Base-by-base conservation (phyloP, 2,888 invertebrate genomes). In the Drosophila monieri region DNA sequence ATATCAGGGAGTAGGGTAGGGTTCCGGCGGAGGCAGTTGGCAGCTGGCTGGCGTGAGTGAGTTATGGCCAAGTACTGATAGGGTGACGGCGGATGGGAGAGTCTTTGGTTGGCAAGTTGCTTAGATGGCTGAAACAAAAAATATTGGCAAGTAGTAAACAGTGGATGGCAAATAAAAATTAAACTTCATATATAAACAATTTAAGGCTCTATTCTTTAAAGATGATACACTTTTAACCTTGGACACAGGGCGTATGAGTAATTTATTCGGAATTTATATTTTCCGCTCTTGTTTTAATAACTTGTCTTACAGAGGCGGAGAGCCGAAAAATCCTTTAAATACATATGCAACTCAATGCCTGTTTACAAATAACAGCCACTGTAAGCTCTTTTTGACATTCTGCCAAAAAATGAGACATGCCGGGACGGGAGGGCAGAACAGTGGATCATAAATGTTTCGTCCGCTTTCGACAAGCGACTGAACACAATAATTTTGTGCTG, bases 401-500 rank as follows among this genome's bases (percentile, higher is more conserved):
- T 64, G 64, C 64, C 64, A 65, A 64, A 64, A 64, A 61, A 61
- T 18, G 15, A 39, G 43, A 62, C 32, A 18, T 46, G 35, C 14
- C 32, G 21, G 39, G 4, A 14, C 5, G 10, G 8, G 6, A 15
- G 3, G 3, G 8, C 23, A 48, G 8, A n/a, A 18, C 44, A 15
- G 18, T 41, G 39, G 51, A 51, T 39, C 65, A 69, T 51, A 53
- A 68, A 69, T 68, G 43, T 37, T 55, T 47, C 14, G 48, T 41
- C 48, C 68, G 21, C 47, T 32, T 39, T 39, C 39, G 44, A 57
- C 61, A 41, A 54, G 18, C 35, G 46, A 44, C 67, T 51, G 23
- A 84, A 76, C 84, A 80, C 69, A 76, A 83, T 83, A 73, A 86
- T 86, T 84, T 85, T 76, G 58, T 74, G 83, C 87, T 81, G 87